Evolutionary conservation across 2,113 vertebrate genomes (phyloP), one percentile per base, ranked within the genome.

Genomic region (Esox niger): DNA sequence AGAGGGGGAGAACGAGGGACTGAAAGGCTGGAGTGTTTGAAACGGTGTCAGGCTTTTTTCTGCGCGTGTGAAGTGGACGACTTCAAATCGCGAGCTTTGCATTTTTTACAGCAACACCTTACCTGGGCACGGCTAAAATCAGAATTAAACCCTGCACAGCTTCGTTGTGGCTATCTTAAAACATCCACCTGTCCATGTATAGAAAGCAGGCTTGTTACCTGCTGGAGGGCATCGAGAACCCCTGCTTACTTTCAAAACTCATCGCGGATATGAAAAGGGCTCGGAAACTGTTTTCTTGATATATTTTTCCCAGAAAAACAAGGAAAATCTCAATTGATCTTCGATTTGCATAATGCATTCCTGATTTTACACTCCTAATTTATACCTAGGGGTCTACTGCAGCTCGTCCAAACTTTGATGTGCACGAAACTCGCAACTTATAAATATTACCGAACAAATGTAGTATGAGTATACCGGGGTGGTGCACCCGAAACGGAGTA

Each of bases 121-220:
- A 84, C 82, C 79, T 75, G 78, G 65, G 80, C 70, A 79, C 7
- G 47, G 55, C 79, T 84, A 85, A 54, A 43, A 77, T 88, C 88
- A 85, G 77, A 85, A 88, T 83, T 84, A 82, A 74, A 35, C 62
- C 29, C 76, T 80, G 80, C 64, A 54, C 73, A 79, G 73, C 29
- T 74, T 79, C 79, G 83, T 84, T 80, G 74, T 55, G 82, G 82
- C 87, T 92, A 91, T 92, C 90, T 91, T 89, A 87, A 92, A 89
- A 88, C 86, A 83, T 78, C 81, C 90, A 92, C 88, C 89, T 92
- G 89, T 83, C 82, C 80, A 87, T 68, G 70, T 83, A 79, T 70
- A 75, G 85, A 82, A 86, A 78, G 77, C 80, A 84, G 84, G 80
- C 83, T 84, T 56, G 81, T 86, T 85, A 86, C 68, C 79, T 60